Conservation (phyloP, 1,140 invertebrate species). For the Semibalanus balanoides region DNA sequence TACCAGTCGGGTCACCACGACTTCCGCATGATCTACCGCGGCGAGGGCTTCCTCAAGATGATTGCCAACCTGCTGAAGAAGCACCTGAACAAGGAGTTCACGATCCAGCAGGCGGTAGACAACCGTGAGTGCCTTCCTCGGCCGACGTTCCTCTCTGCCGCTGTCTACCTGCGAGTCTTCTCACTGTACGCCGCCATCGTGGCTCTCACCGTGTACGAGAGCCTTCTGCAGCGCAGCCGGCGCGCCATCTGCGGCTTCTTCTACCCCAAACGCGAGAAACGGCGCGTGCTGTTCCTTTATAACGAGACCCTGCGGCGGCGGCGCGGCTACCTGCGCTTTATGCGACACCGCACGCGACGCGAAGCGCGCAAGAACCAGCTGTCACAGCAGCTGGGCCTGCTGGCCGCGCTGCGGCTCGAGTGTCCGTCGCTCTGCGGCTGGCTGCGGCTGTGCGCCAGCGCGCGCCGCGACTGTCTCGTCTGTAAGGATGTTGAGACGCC, state of each 20-base stretch:
- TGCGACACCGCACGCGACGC: neutral
- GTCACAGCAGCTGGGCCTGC: no score
- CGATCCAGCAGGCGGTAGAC: neutral
- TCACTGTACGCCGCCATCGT: neutral
- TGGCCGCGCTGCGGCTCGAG: neutral
- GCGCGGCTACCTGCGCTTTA: neutral
- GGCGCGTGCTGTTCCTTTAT: neutral
- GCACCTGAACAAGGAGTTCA: constrained; percentile 4
- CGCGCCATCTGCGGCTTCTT: neutral
- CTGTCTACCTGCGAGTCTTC: neutral
- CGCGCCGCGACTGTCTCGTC: neutral
- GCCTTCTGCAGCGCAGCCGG: neutral
- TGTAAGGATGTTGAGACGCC: neutral
- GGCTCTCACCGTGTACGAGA: neutral
- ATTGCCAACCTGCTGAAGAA: neutral
- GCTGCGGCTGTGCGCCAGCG: neutral
- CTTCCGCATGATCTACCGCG: neutral
- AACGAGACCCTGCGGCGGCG: neutral
- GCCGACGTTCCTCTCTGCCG: neutral
- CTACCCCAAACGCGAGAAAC: neutral
- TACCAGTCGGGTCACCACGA: constrained; percentile 2
- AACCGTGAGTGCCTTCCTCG: neutral
- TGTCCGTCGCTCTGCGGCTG: neutral
- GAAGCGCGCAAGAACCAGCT: neutral
- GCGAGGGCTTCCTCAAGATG: neutral